A percentile compares a stretch with the other conserved stretches of the same genome.
These are phyloP conservation scores for Phortica variegata DNA, from an alignment of 1,140 invertebrate species.

Conservation along the genomic window DNA sequence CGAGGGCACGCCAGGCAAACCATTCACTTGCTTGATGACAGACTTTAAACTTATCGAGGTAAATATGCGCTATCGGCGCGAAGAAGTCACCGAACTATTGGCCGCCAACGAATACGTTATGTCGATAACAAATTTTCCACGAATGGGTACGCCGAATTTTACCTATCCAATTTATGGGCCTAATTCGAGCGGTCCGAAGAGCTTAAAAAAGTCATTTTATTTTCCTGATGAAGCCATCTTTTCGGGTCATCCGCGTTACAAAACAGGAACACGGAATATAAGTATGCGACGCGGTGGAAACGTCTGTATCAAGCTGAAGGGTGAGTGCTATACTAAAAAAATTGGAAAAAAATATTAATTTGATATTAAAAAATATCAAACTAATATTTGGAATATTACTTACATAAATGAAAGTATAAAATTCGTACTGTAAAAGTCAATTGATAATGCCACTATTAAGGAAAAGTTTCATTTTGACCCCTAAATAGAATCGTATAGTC, in stretches of 20 bases:
- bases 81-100: constrained; percentile 78
- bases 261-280: constrained; percentile 90
- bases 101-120: constrained; percentile 78
- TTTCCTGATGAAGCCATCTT: constrained; percentile 92
- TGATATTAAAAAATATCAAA: too few species aligned
- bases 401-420: too few species aligned
- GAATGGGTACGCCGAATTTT: constrained; percentile 83
- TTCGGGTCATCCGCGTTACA: constrained; percentile 88
- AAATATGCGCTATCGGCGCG: constrained; percentile 86
- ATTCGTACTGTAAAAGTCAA: too few species aligned
- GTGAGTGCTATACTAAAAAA: too few species aligned
- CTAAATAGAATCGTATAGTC: too few species aligned
- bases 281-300: constrained; percentile 83
- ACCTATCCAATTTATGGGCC: constrained; percentile 73
- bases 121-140: constrained; percentile 85
- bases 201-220: constrained; percentile 81
- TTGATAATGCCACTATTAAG: too few species aligned
- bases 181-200: constrained; percentile 64
- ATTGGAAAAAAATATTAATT: too few species aligned
- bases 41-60: constrained; percentile 96
- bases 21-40: constrained; percentile 84
- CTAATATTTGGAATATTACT: too few species aligned
- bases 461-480: too few species aligned
- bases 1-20: constrained; percentile 94
- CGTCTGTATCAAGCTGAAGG: constrained; percentile 77